Base-by-base conservation (phyloP, 2,888 invertebrate species). In the Drosophila recens region DNA sequence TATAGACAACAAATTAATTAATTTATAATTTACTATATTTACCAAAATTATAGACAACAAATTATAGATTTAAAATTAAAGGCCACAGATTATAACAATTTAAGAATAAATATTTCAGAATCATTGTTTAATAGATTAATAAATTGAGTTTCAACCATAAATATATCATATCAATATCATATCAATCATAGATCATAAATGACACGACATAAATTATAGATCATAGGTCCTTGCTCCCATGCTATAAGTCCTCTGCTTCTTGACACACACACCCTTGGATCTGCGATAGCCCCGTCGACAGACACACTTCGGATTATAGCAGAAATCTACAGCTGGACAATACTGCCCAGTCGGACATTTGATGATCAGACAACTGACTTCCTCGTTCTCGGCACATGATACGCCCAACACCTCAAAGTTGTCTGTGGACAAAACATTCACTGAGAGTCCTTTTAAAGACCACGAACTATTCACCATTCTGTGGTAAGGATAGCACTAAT, bases 301-400 rank as follows among this genome's bases (percentile, higher is more conserved):
- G 9, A 85, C 72, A n/a, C 82, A 83, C 33, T 67, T 58, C 0
- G 85, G 82, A 67, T 83, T 66, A 27, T 71, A 82, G 40, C 82
- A 85, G 33, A 33, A 83, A 10, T 58, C 51, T 10, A 36, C 49
- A 1, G 73, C 70, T 0, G 73, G 73, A 67, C 82, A 82, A 11
- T 23, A 6, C 0, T 17, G 5, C 4, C 48, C 65, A 0, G 6
- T 0, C 0, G 62, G 36, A 40, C 85, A 82, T 5, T 69, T 42
- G 27, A 80, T 36, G 6, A 75, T 27, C 40, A 74, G 17, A 13
- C 86, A 83, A 52, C 82, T 80, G 10, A 85, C 82, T 3, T 58
- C 64, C 52, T 82, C 82, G 17, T 82, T 74, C 4, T 4, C 6
- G 3, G 30, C 54, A 43, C 82, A 83, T 0, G 51, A 2, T 0